Base-by-base conservation (phyloP, 2,797 vertebrate genomes). In the Eulemur albifrons region DNA sequence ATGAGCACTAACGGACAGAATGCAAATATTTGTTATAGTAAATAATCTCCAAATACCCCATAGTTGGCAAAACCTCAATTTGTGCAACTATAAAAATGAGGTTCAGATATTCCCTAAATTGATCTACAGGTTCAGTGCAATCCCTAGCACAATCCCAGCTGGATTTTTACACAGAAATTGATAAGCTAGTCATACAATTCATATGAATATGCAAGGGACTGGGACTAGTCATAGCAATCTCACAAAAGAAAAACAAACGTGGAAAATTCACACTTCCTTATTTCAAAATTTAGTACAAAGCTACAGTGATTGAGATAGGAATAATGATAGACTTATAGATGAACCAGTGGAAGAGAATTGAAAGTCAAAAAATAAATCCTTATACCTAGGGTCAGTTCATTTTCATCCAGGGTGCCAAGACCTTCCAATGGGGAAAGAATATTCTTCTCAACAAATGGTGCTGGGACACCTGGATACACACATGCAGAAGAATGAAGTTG, bases 121-220 rank as follows among this genome's bases (percentile, higher is more conserved):
- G 50, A 69, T 76, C 43, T 90, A 82, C 17, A 83, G 38, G 79
- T 32, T 82, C 32, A 81, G 54, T n/a, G 40, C 2, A 45, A 84
- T 84, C 12, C 32, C 45, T 81, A 92, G 45, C 67, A 94, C 79
- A 93, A 93, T 77, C 18, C 67, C 50, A 80, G 40, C 38, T 88
- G 54, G 20, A 5, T 35, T 95, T 93, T 81, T 79, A 85, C 79
- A 90, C 40, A 67, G 59, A 90, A 84, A 93, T 40, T 76, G 30
- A 61, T 18, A 93, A 83, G 50, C n/a, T 94, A 81, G 88, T 86
- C 50, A 27, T 93, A 93, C 81, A 96, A 92, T 94, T 89, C 72
- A 90, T 84, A 79, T n/a, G 72, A 65, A 93, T 84, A 88, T 9
- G 1, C n/a, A 52, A 96, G 54, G 32, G 38, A 38, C 35, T 35